Percentiles rank a stretch among this genome's conserved stretches.
phyloP scores from a whole-genome alignment of 2,113 vertebrate genomes.

The Rhombomys opimus region DNA sequence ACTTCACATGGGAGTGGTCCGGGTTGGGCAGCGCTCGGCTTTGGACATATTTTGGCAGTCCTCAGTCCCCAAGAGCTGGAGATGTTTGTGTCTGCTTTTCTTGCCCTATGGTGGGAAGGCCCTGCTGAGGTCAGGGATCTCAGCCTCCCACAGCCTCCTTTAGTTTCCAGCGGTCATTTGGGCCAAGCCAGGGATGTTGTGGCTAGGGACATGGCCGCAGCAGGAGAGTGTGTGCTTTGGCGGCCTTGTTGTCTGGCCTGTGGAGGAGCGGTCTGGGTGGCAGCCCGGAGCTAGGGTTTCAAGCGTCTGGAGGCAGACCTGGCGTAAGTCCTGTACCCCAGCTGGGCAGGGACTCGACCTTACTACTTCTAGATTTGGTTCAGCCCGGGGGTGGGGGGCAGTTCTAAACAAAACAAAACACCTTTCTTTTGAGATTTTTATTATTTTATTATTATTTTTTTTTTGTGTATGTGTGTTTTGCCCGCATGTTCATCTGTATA shows the following conservation, averaged over 20 bases:
- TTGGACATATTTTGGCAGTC: not conserved
- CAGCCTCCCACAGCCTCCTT: not conserved
- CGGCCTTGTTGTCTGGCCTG: slow-evolving; percentile 84
- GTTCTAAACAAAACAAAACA: not conserved
- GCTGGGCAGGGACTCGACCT: not conserved
- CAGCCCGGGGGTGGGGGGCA: not conserved
- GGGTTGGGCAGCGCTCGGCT: not conserved
- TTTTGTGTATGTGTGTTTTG: not conserved
- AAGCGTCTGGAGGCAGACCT: slow-evolving; percentile 80
- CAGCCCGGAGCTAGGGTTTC: slow-evolving; percentile 85
- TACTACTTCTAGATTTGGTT: not conserved
- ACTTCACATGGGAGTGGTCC: not conserved
- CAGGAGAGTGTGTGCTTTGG: slow-evolving; percentile 87
- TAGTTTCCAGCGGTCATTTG: not conserved
- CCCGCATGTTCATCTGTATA: not conserved
- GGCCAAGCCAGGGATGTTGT: not conserved
- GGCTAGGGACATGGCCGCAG: slow-evolving; percentile 74
- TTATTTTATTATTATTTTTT: not conserved
- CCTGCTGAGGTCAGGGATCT: not conserved
- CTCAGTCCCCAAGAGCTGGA: not conserved
- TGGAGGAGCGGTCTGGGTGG: slow-evolving; percentile 85
- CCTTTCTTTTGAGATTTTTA: not conserved
- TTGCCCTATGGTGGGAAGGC: not conserved
- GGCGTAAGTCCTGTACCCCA: slow-evolving; percentile 68
- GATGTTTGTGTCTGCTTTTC: not conserved